Evolutionary conservation across 2,113 vertebrate species (phyloP).

Genomic region (Chaetura pelagica): DNA sequence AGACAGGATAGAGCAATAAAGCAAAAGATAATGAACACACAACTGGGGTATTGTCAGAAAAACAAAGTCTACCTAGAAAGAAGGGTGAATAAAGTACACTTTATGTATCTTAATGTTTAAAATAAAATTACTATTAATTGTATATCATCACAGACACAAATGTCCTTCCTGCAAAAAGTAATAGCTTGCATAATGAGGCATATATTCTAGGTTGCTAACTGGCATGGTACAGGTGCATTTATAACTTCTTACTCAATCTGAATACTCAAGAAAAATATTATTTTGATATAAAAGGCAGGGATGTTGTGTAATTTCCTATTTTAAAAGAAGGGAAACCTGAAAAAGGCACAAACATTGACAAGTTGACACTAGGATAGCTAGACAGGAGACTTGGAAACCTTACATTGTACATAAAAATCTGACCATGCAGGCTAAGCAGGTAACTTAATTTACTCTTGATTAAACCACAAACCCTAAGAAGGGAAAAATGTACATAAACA

Average conservation of each 20-base stretch:
- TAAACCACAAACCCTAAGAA: neutral
- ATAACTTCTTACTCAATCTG: neutral
- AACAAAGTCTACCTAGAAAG: neutral
- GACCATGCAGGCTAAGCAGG: neutral
- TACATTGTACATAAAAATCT: neutral
- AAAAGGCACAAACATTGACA: neutral
- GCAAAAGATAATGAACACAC: neutral
- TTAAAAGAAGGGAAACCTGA: neutral
- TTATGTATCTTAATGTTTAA: neutral
- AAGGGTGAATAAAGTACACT: neutral
- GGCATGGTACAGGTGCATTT: neutral
- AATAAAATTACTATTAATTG: neutral
- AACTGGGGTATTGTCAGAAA: neutral
- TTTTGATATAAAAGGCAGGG: neutral
- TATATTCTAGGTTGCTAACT: neutral
- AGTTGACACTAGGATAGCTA: neutral
- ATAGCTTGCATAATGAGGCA: neutral
- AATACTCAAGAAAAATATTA: neutral
- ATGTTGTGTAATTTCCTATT: neutral
- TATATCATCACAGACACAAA: neutral
- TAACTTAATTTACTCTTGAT: neutral
- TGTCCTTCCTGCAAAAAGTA: neutral
- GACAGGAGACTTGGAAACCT: neutral
- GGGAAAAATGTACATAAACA: neutral
- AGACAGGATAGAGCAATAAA: neutral